Conservation (phyloP, 2,113 vertebrate genomes). For the Phoxinus phoxinus region DNA sequence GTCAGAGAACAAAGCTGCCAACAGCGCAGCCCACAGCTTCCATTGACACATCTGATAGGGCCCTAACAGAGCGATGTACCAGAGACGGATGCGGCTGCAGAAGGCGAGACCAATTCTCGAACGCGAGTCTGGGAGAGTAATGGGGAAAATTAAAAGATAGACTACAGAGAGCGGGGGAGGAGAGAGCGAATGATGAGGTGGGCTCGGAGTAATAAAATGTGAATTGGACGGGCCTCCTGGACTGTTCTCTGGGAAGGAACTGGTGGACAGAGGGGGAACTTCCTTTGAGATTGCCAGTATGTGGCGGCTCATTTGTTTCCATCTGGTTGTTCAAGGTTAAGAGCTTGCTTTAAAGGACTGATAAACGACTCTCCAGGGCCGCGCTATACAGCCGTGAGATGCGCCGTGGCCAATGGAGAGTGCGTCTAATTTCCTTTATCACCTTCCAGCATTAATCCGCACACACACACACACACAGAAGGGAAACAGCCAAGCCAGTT, state of each 20-base stretch:
- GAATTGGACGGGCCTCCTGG: conserved; percentile 32
- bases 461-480: conserved; percentile 26
- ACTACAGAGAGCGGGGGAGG: conserved; percentile 49
- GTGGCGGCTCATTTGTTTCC: conserved; percentile 56
- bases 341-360: conserved; percentile 57
- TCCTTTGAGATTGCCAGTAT: conserved; percentile 43
- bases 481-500: conserved; percentile 34
- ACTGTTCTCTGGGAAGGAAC: conserved; percentile 33
- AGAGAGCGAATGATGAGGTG: conserved; percentile 60
- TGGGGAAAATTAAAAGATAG: conserved; percentile 51
- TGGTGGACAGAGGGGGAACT: conserved; percentile 45
- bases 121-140: conserved; percentile 16
- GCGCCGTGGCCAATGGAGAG: conserved; percentile 40
- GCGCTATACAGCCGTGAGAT: conserved; percentile 18
- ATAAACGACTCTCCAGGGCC: conserved; percentile 53
- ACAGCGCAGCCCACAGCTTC: conserved; percentile 42
- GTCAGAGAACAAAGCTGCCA: conserved; percentile 59
- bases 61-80: conserved; percentile 58
- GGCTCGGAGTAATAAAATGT: conserved; percentile 45
- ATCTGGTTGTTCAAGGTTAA: conserved; percentile 60
- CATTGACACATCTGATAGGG: conserved; percentile 61
- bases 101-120: conserved; percentile 27
- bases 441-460: conserved; percentile 54
- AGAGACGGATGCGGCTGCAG: conserved; percentile 55
- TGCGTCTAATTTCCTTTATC: conserved; percentile 58